phyloP scores from a whole-genome alignment of 2,113 vertebrate species.

The Dasyprocta punctata region DNA sequence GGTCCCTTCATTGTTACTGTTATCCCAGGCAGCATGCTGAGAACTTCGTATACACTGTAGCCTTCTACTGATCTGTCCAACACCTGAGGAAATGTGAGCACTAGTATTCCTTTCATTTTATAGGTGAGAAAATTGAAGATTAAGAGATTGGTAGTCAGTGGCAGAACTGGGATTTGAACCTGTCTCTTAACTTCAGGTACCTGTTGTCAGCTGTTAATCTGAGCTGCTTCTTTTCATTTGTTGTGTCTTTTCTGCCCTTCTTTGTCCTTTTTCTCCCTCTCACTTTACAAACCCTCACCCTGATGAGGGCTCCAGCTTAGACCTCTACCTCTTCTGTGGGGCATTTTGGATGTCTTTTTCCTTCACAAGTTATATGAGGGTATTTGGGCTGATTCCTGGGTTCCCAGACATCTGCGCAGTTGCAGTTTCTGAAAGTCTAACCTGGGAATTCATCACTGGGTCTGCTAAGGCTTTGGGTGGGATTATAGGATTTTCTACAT shows the following conservation, averaged over 20 bases:
- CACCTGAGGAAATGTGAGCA: neutral
- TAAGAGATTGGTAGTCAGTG: neutral
- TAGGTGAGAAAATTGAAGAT: neutral
- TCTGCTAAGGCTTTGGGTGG: conserved; percentile 13
- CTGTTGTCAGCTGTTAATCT: neutral
- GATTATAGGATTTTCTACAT: conserved; percentile 33
- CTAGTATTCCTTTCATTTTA: neutral
- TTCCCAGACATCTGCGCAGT: neutral
- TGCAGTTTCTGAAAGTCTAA: conserved; percentile 25
- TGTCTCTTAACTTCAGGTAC: neutral
- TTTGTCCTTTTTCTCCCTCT: neutral
- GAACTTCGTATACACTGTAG: neutral
- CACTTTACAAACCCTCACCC: neutral
- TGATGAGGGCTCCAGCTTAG: neutral
- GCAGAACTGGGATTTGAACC: neutral
- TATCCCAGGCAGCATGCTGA: neutral
- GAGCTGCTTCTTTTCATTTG: neutral
- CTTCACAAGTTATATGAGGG: neutral
- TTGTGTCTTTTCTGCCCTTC: neutral
- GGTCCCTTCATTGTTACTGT: neutral
- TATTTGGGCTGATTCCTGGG: neutral
- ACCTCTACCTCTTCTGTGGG: neutral
- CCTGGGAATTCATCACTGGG: neutral
- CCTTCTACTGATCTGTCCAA: neutral
- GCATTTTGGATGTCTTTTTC: neutral